These are phyloP conservation scores for Catocala sponsa DNA, from an alignment of 2,888 invertebrate species.

Conservation along the genomic window DNA sequence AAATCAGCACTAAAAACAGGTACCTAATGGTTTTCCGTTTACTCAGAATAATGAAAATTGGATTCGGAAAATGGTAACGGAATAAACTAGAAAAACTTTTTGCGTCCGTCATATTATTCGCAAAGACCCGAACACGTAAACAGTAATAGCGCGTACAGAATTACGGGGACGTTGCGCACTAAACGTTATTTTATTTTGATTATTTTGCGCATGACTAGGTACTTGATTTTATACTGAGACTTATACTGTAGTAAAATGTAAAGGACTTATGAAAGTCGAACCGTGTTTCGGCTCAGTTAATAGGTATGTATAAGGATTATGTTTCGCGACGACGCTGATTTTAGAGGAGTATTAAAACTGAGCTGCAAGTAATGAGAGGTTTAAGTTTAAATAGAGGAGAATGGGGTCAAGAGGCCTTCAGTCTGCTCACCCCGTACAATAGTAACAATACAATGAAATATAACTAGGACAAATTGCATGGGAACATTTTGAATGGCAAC, in stretches of 20 bases:
- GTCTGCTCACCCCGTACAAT: conserved; percentile 35
- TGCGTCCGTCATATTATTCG: conserved; percentile 5
- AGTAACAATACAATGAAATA: conserved; percentile 46
- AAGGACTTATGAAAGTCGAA: background rate
- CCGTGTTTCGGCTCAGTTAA: too few species aligned
- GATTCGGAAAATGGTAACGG: conserved; percentile 11
- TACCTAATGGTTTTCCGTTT: conserved; percentile 23
- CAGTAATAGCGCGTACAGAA: conserved; percentile 8
- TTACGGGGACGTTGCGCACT: background rate
- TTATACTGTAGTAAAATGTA: background rate
- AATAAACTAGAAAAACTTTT: conserved; percentile 15
- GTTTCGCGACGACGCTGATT: conserved; percentile 19
- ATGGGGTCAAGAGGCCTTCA: conserved; percentile 36
- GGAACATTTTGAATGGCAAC: conserved; percentile 61
- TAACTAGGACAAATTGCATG: conserved; percentile 54
- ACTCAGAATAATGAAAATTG: conserved; percentile 25
- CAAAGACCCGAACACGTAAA: conserved; percentile 8
- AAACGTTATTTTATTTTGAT: conserved; percentile 9
- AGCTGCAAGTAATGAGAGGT: conserved; percentile 32
- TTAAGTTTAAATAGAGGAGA: conserved; percentile 38
- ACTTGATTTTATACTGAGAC: background rate
- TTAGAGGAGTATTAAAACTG: conserved; percentile 29
- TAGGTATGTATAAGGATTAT: too few species aligned
- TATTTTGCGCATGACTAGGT: conserved; percentile 4
- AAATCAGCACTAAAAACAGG: conserved; percentile 24